A percentile compares a stretch with the other conserved stretches of the same genome.
Evolutionary conservation across 2,888 invertebrate genomes (phyloP).

Genomic region (Erebia ligea): DNA sequence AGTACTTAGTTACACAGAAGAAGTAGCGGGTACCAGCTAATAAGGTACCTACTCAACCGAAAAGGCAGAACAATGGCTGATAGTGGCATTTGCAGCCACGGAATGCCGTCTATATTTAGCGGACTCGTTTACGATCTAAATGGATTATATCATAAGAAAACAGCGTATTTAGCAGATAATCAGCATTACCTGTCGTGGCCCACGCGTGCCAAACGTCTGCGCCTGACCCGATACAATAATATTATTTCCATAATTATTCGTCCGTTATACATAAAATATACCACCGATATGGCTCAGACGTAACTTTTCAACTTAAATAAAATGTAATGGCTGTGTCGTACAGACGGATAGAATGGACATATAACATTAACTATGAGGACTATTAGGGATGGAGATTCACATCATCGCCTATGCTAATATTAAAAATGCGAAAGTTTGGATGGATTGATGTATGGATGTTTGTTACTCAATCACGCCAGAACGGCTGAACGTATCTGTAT

Average conservation of each 20-base stretch:
- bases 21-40: constrained; percentile 24
- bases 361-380: no score
- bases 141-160: constrained; percentile 73
- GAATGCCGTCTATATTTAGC: constrained; percentile 78
- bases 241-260: neutral
- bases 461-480: no score
- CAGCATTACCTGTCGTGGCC: constrained; percentile 72
- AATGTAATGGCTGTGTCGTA: no score
- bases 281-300: no score
- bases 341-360: no score
- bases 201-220: constrained; percentile 45
- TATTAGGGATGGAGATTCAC: no score
- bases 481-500: no score
- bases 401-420: no score
- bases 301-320: no score
- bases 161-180: constrained; percentile 79
- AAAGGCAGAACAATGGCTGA: constrained; percentile 67
- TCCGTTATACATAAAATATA: neutral
- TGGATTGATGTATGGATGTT: no score
- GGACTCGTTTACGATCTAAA: constrained; percentile 71
- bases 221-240: constrained; percentile 8
- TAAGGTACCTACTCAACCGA: constrained; percentile 58
- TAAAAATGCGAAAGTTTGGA: no score
- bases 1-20: no score
- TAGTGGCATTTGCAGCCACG: constrained; percentile 52